Base-by-base conservation (phyloP, 2,113 vertebrate genomes). In the Meleagris gallopavo region DNA sequence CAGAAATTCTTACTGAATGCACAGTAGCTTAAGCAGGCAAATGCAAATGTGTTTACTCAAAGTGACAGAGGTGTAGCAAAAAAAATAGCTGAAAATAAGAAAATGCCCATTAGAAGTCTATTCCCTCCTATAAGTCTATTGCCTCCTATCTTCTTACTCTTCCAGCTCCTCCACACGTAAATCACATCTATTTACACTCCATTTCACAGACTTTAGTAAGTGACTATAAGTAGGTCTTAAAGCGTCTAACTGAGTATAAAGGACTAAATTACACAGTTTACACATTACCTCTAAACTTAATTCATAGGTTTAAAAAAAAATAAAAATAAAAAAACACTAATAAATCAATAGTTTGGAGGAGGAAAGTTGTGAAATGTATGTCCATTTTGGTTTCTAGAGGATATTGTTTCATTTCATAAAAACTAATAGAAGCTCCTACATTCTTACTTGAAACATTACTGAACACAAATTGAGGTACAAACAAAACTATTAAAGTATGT, bases 161-260 rank as follows among this genome's bases (percentile, higher is more conserved):
- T 83, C 54, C 64, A 91, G 34, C 71, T 86, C 55, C 82, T 83
- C 79, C 82, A 93, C 75, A 80, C 48, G 71, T 89, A 95, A 96
- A 96, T 87, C 82, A 91, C 82, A 88, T 83, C 89, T 70, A 86
- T 94, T 95, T 92, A 92, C 86, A 89, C 84, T 87, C 78, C 84
- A 89, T 95, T 97, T 93, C 89, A 79, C 84, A 91, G 91, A 93
- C 91, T 95, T 96, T 14, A 52, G 90, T 60, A 81, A 82, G 91
- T 71, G 73, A 88, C 46, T 71, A 64, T 94, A 94, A 95, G 83
- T 81, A 90, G 88, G 85, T 94, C 79, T 93, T 83, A 94, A 89
- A 79, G 91, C 91, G 76, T 78, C 90, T 83, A 93, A 95, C 85
- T 75, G 85, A 94, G 72, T 93, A 97, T 88, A 94, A 89, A 95